Percentiles rank a stretch among this genome's conserved stretches.
These are phyloP conservation scores for Pedetes capensis DNA, from an alignment of 2,113 vertebrate genomes.

Conservation along the genomic window DNA sequence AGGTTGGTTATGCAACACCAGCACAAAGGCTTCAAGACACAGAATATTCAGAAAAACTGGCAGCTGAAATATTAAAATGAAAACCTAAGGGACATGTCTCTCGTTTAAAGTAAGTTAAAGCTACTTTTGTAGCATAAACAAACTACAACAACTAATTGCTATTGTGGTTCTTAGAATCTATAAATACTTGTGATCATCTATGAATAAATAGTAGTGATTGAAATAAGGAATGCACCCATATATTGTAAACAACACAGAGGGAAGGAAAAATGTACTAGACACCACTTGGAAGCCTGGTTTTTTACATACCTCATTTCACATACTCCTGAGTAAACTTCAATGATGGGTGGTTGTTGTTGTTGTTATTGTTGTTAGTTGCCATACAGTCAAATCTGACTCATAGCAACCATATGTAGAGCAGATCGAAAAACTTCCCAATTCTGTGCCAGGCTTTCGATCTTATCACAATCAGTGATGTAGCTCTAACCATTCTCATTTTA, in stretches of 20 bases:
- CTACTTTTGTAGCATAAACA: slow-evolving; percentile 11
- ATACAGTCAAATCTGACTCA: no score
- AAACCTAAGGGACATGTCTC: neutral
- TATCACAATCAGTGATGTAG: no score
- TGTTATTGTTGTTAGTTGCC: no score
- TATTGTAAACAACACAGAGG: neutral
- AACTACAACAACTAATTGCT: neutral
- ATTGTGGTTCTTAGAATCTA: neutral
- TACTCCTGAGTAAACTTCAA: neutral
- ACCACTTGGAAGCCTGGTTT: neutral
- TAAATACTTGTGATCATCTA: neutral
- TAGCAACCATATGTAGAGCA: no score
- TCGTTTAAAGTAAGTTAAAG: slow-evolving; percentile 24
- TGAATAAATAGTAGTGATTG: neutral
- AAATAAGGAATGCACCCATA: neutral
- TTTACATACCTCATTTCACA: neutral
- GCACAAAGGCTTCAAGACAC: neutral
- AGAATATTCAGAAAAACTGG: neutral
- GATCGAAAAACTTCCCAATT: no score
- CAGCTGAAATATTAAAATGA: neutral
- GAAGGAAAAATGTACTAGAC: neutral
- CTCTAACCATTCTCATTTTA: neutral
- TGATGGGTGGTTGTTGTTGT: no score
- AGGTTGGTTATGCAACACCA: neutral
- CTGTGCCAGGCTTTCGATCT: no score